Conservation (phyloP, 2,113 vertebrate genomes). For the Australoheros scitulus region DNA sequence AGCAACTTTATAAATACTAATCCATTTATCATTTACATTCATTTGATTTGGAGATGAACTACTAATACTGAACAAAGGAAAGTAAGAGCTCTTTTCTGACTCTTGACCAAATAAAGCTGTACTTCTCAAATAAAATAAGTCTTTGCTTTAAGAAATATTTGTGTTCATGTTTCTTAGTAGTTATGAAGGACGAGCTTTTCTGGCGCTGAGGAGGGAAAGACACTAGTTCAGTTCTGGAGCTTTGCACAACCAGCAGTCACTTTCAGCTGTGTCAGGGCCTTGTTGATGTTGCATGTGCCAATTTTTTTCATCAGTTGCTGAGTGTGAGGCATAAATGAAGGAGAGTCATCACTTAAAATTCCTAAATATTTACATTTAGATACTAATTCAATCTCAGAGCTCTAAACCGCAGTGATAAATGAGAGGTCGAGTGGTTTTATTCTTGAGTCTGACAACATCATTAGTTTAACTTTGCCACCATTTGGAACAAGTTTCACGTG, state of each 20-base stretch:
- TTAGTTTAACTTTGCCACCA: neutral
- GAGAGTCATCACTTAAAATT: no score
- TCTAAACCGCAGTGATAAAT: neutral
- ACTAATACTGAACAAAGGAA: neutral
- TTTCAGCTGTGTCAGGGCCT: conserved; percentile 17
- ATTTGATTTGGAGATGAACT: neutral
- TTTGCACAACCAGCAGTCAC: conserved; percentile 14
- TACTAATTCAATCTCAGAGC: no score
- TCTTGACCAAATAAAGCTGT: neutral
- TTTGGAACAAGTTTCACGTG: neutral
- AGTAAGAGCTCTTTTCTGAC: neutral
- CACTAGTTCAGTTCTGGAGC: conserved; percentile 29
- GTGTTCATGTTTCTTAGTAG: neutral
- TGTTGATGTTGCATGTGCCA: conserved; percentile 54
- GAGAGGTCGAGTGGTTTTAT: neutral
- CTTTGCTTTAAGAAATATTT: neutral
- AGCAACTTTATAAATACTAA: neutral
- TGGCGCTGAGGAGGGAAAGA: neutral
- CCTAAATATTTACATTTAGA: no score
- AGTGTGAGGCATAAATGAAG: neutral
- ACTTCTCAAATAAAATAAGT: neutral
- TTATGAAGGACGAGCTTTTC: neutral
- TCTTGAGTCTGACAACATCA: neutral
- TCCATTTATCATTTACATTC: neutral
- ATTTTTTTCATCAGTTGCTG: neutral